phyloP scores from a whole-genome alignment of 2,797 vertebrate species.

The Emys orbicularis region DNA sequence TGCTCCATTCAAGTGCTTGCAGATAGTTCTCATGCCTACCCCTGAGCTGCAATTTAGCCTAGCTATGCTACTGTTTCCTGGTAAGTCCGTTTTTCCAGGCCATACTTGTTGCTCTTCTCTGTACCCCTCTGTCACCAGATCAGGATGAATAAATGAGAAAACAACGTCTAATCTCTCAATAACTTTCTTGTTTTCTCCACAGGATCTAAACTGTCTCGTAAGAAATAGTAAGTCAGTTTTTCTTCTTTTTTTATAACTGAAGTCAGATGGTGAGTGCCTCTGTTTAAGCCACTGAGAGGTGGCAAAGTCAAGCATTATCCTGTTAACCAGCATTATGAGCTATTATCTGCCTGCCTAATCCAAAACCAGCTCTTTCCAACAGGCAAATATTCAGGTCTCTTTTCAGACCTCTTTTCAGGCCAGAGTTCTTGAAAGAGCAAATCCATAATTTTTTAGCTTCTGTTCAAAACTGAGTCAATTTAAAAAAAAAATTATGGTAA shows the following conservation, averaged over 20 bases:
- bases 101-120: rapidly evolving
- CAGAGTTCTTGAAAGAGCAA: not conserved
- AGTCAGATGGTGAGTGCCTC: not conserved
- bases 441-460: not conserved
- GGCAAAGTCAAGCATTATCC: not conserved
- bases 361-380: not conserved
- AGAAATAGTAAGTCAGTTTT: constrained; percentile 79
- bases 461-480: not conserved
- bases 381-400: not conserved
- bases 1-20: not conserved
- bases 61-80: not conserved
- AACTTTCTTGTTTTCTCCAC: constrained; percentile 51
- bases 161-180: constrained; percentile 31
- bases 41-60: not conserved
- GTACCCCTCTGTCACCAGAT: not conserved
- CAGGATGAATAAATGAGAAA: constrained; percentile 19
- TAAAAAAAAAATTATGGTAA: not conserved
- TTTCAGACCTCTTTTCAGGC: not conserved
- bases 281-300: not conserved
- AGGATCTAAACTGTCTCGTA: constrained; percentile 80
- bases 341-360: not conserved
- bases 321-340: not conserved
- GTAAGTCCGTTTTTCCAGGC: not conserved
- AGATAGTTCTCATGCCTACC: not conserved
- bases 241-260: not conserved